Base-by-base conservation (phyloP, 2,888 invertebrate genomes). In the Catocala sponsa region DNA sequence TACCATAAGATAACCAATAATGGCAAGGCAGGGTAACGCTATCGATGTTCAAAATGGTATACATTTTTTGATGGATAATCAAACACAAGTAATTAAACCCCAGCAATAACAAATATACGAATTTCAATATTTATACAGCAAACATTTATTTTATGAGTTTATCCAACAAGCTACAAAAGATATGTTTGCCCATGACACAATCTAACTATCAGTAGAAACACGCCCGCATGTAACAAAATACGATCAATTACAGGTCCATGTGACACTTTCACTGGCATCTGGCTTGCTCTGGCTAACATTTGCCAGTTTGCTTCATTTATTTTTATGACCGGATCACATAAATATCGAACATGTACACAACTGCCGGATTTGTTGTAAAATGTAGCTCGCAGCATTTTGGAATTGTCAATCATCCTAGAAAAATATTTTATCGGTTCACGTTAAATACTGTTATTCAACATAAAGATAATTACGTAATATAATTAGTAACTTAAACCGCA, bases 261-360 rank as follows among this genome's bases (percentile, higher is more conserved):
- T 59, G 68, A 68, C 69, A 75, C 76, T 77, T 77, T 77, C 78
- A 69, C 75, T 75, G 50, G 54, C 63, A 69, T 65, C 47, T 66
- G 65, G 57, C 57, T 56, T 63, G 59, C 70, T 65, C 59, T 13
- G 46, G 46, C 6, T 63, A 55, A 56, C 41, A 61, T 62, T 60
- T 15, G 32, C 6, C 11, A 52, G 38, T 52, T 66, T 15, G 47
- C 44, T 59, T 63, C 59, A 67, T 64, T 53, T 56, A 63, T 25
- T 13, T n/a, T 33, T 52, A 56, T 32, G 53, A 47, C 63, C 63
- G 60, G 65, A 63, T 53, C 15, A 15, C 35, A 43, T 33, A 44
- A 42, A 43, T 47, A 38, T 38, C 11, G 11, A 15, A 46, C 12
- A 48, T 11, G 33, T 33, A 33, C 12, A 35, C 49, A 12, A 50